phyloP scores from a whole-genome alignment of 2,797 vertebrate species.

The Molossus alvarezi region DNA sequence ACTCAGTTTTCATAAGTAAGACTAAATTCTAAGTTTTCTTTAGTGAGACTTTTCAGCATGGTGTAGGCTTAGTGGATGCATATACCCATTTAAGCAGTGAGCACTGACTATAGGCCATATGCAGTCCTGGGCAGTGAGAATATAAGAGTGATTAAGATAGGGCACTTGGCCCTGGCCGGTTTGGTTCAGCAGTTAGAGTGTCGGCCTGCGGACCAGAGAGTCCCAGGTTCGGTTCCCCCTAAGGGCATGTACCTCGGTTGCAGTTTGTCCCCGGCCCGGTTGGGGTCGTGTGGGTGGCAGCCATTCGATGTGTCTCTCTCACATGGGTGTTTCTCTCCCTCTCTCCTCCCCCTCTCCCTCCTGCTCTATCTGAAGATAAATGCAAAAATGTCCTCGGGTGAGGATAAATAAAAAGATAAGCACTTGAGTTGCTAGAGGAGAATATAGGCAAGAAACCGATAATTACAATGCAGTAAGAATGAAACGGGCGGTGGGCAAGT shows the following conservation, averaged over 20 bases:
- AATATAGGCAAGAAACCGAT: not conserved
- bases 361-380: too few relatives aligned
- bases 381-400: too few relatives aligned
- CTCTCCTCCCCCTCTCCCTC: too few relatives aligned
- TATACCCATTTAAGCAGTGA: not conserved
- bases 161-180: not conserved
- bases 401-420: too few relatives aligned
- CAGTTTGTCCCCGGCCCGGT: too few relatives aligned
- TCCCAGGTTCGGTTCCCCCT: too few relatives aligned
- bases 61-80: not conserved
- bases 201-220: too few relatives aligned
- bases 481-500: not conserved
- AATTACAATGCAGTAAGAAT: not conserved
- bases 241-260: too few relatives aligned
- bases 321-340: too few relatives aligned
- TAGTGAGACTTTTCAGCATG: slow-evolving; percentile 19
- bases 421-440: not conserved
- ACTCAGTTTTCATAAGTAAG: slow-evolving; percentile 11
- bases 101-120: not conserved
- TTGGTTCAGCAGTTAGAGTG: too few relatives aligned
- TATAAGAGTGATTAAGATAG: not conserved
- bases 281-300: too few relatives aligned
- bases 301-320: too few relatives aligned
- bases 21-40: slow-evolving; percentile 15
- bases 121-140: not conserved